Conservation (phyloP, 2,888 invertebrate species). For the Parochlus steinenii region DNA sequence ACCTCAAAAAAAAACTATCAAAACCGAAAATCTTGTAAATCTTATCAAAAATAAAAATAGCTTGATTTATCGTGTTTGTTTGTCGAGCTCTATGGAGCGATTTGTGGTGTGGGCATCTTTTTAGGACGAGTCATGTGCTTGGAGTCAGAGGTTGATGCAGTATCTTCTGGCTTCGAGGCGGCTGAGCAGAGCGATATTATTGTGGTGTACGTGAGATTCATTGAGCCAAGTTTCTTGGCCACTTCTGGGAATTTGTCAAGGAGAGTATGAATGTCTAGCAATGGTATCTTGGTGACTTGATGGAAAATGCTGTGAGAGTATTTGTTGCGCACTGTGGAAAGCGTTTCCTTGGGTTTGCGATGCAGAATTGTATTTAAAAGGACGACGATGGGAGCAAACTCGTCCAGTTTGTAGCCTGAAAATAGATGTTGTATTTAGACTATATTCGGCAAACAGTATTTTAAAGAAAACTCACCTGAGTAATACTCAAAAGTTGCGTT, state of each 20-base stretch:
- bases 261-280: constrained; percentile 27
- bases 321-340: constrained; percentile 79
- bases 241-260: constrained; percentile 18
- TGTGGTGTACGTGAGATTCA: constrained; percentile 4
- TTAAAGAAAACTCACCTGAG: constrained; percentile 35
- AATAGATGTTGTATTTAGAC: constrained; percentile 3
- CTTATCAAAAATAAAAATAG: too few relatives aligned
- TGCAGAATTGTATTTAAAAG: constrained; percentile 61
- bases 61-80: too few relatives aligned
- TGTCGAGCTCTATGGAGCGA: too few relatives aligned
- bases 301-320: constrained; percentile 90
- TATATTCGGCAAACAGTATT: not conserved
- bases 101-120: too few relatives aligned
- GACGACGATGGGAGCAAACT: constrained; percentile 54
- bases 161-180: too few relatives aligned
- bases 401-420: constrained; percentile 54
- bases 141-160: too few relatives aligned
- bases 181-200: constrained; percentile 5
- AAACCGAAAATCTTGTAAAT: too few relatives aligned
- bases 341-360: constrained; percentile 57
- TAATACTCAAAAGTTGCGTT: constrained; percentile 59
- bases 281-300: constrained; percentile 73
- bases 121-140: too few relatives aligned
- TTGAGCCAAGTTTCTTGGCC: constrained; percentile 1
- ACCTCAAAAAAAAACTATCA: too few relatives aligned